Evolutionary conservation across 2,888 invertebrate genomes (phyloP).

Genomic region (Agapostemon virescens): DNA sequence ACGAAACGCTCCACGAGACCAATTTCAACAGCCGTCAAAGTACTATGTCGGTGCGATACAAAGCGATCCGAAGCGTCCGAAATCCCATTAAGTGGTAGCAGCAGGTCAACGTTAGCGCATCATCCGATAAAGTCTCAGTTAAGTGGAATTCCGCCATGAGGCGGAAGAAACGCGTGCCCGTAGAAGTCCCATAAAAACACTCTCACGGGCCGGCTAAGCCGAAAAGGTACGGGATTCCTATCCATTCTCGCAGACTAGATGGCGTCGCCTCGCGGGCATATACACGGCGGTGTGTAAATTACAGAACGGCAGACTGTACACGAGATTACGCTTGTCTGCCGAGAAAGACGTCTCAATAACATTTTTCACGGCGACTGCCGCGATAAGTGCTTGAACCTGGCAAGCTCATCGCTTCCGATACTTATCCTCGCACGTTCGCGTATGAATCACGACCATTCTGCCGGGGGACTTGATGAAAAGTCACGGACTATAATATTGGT

Average conservation of each 20-base stretch:
- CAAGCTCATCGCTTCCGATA: slow-evolving; percentile 26
- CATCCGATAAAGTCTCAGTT: not conserved
- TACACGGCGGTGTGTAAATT: slow-evolving; percentile 32
- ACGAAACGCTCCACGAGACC: too few species aligned
- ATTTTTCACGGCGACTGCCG: slow-evolving; percentile 39
- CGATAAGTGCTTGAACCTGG: slow-evolving; percentile 36
- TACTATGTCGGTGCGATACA: too few species aligned
- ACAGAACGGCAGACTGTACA: slow-evolving; percentile 33
- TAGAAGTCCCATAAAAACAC: slow-evolving; percentile 19
- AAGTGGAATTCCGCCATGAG: not conserved
- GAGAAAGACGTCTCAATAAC: slow-evolving; percentile 33
- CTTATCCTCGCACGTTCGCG: slow-evolving; percentile 27
- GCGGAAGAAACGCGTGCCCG: not conserved
- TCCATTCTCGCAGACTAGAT: slow-evolving; percentile 33
- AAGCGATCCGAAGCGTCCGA: too few species aligned
- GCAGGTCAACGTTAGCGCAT: not conserved
- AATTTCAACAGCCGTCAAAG: too few species aligned
- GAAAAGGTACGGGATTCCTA: slow-evolving; percentile 19
- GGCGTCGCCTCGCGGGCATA: slow-evolving; percentile 2
- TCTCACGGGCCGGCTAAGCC: not conserved
- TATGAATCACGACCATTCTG: slow-evolving; percentile 50
- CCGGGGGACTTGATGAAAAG: slow-evolving; percentile 51
- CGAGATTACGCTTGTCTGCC: slow-evolving; percentile 10
- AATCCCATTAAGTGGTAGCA: too few species aligned
- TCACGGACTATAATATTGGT: slow-evolving; percentile 48